Evolutionary conservation across 2,888 invertebrate genomes (phyloP).

Genomic region (Eupithecia abbreviata): DNA sequence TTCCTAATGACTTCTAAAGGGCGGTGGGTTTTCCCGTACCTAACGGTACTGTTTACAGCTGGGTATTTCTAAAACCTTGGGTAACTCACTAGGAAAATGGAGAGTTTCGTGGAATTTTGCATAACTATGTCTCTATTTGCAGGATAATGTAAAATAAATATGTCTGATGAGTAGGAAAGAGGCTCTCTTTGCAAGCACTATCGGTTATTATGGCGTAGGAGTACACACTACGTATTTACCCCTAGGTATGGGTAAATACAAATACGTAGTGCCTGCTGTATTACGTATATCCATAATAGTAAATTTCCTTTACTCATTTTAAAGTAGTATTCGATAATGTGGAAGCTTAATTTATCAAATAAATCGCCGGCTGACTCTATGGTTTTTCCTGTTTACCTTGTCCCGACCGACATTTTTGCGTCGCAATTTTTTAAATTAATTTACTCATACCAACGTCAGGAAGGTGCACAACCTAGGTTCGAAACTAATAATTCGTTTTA

Average conservation of each 20-base stretch:
- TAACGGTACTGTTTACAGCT: constrained; percentile 13
- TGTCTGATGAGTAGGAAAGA: neutral
- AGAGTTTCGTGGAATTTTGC: constrained; percentile 5
- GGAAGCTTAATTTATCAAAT: constrained; percentile 21
- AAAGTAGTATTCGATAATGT: neutral
- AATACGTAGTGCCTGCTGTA: neutral
- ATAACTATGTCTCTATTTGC: neutral
- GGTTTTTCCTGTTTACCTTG: constrained; percentile 44
- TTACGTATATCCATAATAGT: neutral
- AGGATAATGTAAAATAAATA: neutral
- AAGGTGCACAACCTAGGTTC: neutral
- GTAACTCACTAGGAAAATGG: constrained; percentile 16
- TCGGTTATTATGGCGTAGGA: neutral
- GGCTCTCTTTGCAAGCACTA: neutral
- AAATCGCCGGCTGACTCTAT: constrained; percentile 15
- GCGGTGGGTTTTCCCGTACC: constrained; percentile 24
- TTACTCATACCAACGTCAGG: neutral
- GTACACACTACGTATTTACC: neutral
- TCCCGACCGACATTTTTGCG: constrained; percentile 9
- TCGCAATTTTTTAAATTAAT: neutral
- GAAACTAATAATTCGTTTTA: neutral
- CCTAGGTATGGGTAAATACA: neutral
- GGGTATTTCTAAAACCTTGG: constrained; percentile 27
- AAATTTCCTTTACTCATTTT: neutral
- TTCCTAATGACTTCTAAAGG: constrained; percentile 27